Evolutionary conservation across 2,888 invertebrate genomes (phyloP), one percentile per base, ranked within the genome.

Genomic region (Acheta domesticus): DNA sequence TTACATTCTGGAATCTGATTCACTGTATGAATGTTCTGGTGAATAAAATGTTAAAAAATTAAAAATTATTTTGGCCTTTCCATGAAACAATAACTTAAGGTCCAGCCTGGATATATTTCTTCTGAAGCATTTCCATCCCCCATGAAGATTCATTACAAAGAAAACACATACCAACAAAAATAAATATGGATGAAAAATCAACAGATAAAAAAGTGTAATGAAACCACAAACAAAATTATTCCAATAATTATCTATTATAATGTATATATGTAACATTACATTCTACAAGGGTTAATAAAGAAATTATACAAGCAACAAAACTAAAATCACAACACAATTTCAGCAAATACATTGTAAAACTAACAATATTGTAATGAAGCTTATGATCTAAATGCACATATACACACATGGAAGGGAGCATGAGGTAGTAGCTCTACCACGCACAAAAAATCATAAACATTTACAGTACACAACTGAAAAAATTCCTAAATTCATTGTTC

Each of bases 261-360:
- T 79, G 50, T 76, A 76, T 78, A 62, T n/a, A 62, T 79, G 50
- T 79, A 79, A 79, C 48, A 74, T 77, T 36, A 77, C 79, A 79
- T 23, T 79, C 79, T 79, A 77, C 76, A 79, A 77, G 77, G 75
- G 74, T 77, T 23, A 79, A 62, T 73, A 79, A 77, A 49, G 21
- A 76, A 77, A 77, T 48, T 50, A 50, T 76, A 76, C 50, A 48
- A 76, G 76, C 76, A 76, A 79, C 76, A 76, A 79, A 79, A 78
- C 74, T 74, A 74, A 75, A 78, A 76, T 79, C 79, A 79, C 79
- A 79, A 79, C 76, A 79, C 79, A 79, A 79, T 50, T 21, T 62
- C 62, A 36, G 50, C 48, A 36, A 78, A 75, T 78, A 78, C 74
- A 75, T 75, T 49, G 48, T 75, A 49, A 79, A 20, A 79, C 23